Base-by-base conservation (phyloP, 92 coral and sea anemone species). In the Zoanthus sociatus region DNA sequence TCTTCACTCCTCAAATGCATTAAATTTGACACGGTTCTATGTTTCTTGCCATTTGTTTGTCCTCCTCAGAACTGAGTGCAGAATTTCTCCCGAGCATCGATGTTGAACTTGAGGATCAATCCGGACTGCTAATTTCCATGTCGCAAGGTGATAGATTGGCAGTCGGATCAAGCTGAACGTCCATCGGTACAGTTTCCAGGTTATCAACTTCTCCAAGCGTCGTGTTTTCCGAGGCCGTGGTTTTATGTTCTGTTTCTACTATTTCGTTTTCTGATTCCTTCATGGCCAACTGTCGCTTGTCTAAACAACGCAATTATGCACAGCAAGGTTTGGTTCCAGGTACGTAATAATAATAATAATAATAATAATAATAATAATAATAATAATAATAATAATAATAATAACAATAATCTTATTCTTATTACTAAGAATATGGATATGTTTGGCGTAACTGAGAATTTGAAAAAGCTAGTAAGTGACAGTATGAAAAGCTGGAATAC, bases 51-150 rank as follows among this genome's bases (percentile, higher is more conserved):
- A 4, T 37, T 37, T 37, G 42, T 37, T 64, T 5, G 8, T 17
- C 9, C 21, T 14, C 70, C 9, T 64, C 7, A 6, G 70, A 17
- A 64, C 9, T 1, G 30, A 64, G 0, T n/a, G 70, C 70, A 64
- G 3, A 18, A 17, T 5, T 67, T 67, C 42, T 67, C 46, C 33
- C 45, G 42, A 9, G 7, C 5, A 69, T 69, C 74, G 7, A 30
- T 69, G 31, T 26, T 12, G 15, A 69, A 4, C 9, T 10, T 16
- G 9, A 1, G 18, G 0, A 2, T 81, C 60, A 81, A 32, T 81
- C 85, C 31, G 85, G 85, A 81, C 85, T 81, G 53, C 85, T 81
- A 56, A 81, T 81, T n/a, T 81, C 85, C 85, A 81, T 81, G 46
- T 81, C 85, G 31, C 85, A 81, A 81, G 85, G 85, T 26, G 85